Evolutionary conservation across 2,797 vertebrate genomes (phyloP), one percentile per base, ranked within the genome.

Genomic region (Cygnus olor): DNA sequence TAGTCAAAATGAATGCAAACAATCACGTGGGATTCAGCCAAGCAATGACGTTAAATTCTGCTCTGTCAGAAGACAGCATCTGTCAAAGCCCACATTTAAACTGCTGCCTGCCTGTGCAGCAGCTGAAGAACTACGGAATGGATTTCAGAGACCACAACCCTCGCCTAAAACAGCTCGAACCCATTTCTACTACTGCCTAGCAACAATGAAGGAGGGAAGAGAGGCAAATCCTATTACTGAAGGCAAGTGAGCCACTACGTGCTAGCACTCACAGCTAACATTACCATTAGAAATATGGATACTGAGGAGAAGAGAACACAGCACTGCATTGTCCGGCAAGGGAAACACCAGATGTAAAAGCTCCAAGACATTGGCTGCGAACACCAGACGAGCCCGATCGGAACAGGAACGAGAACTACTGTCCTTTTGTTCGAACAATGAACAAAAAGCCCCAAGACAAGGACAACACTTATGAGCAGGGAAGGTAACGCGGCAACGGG

Each of bases 21-120:
- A 95, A 97, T 98, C 98, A 98, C 98, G 98, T 98, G 98, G 98
- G 98, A 94, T 74, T 94, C 95, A 97, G 97, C 97, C 97, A 98
- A 97, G 98, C 98, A 97, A 91, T 98, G 98, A 98, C 98, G 98
- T 98, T 97, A 90, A 98, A 98, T 98, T 98, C 97, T 98, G 98
- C 98, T 98, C 98, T 98, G 97, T 98, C 98, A 98, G 98, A 98
- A 98, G 98, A 98, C 97, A 97, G 98, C 98, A 98, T 98, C 98
- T 98, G 98, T 98, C 98, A 98, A 97, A 98, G 97, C 94, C 97
- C 98, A 98, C 98, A 98, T 98, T 98, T 98, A 98, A 98, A 98
- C 97, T 98, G 98, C 98, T 97, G 98, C 98, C 97, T 98, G 95
- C 97, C 96, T 93, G 98, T 97, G 98, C 96, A 97, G 98, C 98